Percentiles rank a stretch among this genome's conserved stretches.
Conservation (phyloP, 2,888 invertebrate genomes). For the Chouioia cunea region DNA sequence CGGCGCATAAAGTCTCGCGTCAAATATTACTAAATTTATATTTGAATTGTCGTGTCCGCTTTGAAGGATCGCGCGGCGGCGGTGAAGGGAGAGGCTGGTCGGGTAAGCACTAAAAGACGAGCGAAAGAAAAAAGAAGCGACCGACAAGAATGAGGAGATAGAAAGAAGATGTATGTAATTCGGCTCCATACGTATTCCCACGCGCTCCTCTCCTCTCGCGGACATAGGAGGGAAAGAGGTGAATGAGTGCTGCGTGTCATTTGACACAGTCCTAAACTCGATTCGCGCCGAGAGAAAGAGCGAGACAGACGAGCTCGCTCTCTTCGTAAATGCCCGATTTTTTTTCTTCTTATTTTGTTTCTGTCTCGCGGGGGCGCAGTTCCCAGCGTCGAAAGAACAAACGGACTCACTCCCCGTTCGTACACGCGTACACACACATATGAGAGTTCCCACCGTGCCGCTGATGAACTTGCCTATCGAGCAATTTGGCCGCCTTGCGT, state of each 20-base stretch:
- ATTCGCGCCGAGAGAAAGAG: slow-evolving; percentile 61
- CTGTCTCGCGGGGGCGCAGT: slow-evolving; percentile 60
- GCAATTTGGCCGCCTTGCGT: slow-evolving; percentile 8
- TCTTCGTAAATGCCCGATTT: slow-evolving; percentile 53
- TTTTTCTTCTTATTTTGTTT: slow-evolving; percentile 52
- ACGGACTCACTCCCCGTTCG: slow-evolving; percentile 49
- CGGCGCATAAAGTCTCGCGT: slow-evolving; percentile 31
- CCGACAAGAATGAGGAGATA: neutral
- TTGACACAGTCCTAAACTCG: slow-evolving; percentile 67
- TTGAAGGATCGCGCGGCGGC: slow-evolving; percentile 17
- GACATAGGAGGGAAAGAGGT: slow-evolving; percentile 39
- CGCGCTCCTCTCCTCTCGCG: slow-evolving; percentile 60
- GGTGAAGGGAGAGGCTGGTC: slow-evolving; percentile 27
- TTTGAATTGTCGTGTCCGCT: slow-evolving; percentile 20
- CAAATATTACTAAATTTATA: slow-evolving; percentile 43
- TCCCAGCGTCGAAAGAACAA: slow-evolving; percentile 64
- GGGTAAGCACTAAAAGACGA: slow-evolving; percentile 1
- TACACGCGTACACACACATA: slow-evolving; percentile 23
- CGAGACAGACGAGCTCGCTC: slow-evolving; percentile 39
- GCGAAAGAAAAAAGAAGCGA: slow-evolving; percentile 13
- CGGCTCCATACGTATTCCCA: slow-evolving; percentile 56
- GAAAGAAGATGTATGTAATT: slow-evolving; percentile 55
- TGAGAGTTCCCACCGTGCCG: slow-evolving; percentile 24
- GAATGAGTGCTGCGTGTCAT: slow-evolving; percentile 58
- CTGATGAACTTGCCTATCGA: slow-evolving; percentile 31